Conservation (phyloP, 2,113 vertebrate species). For the Struthio camelus region DNA sequence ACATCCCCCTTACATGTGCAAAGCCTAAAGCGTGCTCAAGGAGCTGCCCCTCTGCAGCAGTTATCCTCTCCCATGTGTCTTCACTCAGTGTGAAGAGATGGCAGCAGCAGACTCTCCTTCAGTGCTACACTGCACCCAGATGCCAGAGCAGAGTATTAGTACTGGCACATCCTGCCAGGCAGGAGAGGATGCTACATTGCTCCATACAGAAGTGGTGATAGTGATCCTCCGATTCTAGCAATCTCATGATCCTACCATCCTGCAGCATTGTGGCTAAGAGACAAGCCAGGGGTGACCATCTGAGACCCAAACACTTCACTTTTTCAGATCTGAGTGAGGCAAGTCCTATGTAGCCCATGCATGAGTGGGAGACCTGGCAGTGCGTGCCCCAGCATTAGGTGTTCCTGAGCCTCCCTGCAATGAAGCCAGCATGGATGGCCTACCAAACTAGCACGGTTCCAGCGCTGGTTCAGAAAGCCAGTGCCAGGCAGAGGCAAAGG, state of each 20-base stretch:
- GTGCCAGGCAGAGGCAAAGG: not conserved
- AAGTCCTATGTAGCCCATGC: not conserved
- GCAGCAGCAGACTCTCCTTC: not conserved
- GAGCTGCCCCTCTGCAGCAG: not conserved
- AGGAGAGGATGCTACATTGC: no score
- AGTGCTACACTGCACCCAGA: not conserved
- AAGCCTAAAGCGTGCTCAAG: not conserved
- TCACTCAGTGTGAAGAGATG: not conserved
- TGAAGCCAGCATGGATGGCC: not conserved
- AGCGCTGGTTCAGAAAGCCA: not conserved
- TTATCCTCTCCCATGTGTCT: not conserved
- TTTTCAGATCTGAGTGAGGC: not conserved
- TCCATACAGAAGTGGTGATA: not conserved
- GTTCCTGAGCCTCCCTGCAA: not conserved
- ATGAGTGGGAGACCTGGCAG: not conserved
- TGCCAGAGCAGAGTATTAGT: not conserved
- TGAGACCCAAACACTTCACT: not conserved
- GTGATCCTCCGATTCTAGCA: no score
- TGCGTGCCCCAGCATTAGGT: no score
- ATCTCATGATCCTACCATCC: not conserved
- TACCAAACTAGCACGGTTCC: not conserved
- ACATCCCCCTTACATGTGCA: rapidly evolving
- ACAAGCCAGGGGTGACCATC: not conserved
- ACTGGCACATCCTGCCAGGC: not conserved
- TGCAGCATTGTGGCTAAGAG: no score